Evolutionary conservation across 2,113 vertebrate species (phyloP).

Genomic region (Solenodon paradoxus): DNA sequence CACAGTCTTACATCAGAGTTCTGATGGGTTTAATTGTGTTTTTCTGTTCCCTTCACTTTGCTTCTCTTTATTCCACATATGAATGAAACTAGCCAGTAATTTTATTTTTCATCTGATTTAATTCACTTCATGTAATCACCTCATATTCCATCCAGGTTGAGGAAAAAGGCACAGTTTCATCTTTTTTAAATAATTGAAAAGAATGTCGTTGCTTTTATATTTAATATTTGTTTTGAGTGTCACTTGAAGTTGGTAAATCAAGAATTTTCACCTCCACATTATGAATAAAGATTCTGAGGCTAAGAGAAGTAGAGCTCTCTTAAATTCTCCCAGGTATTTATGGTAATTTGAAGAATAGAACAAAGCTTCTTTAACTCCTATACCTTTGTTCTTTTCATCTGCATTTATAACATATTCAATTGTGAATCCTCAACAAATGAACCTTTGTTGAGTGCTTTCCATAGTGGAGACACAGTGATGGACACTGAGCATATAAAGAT

Average conservation of each 20-base stretch:
- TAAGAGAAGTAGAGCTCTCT: background rate
- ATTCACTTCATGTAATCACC: too few species aligned
- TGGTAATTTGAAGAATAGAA: background rate
- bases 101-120: too few species aligned
- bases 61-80: too few species aligned
- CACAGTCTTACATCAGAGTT: too few species aligned
- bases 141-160: too few species aligned
- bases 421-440: background rate
- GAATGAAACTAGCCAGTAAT: too few species aligned
- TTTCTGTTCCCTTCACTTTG: too few species aligned
- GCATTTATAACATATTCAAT: background rate
- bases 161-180: too few species aligned
- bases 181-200: too few species aligned
- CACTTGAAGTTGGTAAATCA: conserved; percentile 11
- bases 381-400: background rate
- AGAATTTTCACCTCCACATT: background rate
- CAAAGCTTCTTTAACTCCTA: background rate
- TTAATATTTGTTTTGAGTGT: background rate
- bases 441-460: background rate
- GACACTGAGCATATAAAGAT: background rate
- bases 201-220: conserved; percentile 8
- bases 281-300: background rate
- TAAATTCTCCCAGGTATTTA: background rate
- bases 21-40: too few species aligned
- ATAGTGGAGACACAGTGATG: background rate